Evolutionary conservation across 2,888 invertebrate genomes (phyloP).

Genomic region (Nasonovia ribisnigri): DNA sequence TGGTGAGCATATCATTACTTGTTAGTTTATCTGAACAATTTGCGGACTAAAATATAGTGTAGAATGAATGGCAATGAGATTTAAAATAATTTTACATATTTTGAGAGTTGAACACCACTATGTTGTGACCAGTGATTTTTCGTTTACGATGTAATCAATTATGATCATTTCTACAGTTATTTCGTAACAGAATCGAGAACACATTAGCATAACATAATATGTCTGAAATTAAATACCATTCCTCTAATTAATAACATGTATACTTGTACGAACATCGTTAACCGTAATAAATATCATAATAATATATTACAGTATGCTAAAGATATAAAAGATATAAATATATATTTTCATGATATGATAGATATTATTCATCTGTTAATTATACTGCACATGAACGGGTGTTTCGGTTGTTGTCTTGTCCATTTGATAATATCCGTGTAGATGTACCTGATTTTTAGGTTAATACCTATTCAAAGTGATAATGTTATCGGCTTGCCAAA

Average conservation of each 20-base stretch:
- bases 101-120: background rate
- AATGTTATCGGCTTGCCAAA: conserved; percentile 57
- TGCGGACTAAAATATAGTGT: background rate
- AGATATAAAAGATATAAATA: background rate
- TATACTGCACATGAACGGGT: background rate
- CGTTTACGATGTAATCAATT: background rate
- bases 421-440: background rate
- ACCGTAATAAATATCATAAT: background rate
- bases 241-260: background rate
- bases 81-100: background rate
- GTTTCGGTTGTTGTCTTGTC: background rate
- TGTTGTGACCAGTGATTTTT: background rate
- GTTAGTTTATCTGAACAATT: background rate
- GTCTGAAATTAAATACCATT: background rate
- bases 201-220: background rate
- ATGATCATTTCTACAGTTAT: background rate
- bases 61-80: background rate
- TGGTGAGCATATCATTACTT: background rate
- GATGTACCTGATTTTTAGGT: background rate
- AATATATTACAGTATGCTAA: background rate
- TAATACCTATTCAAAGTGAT: conserved; percentile 6
- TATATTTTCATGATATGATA: background rate
- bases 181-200: background rate
- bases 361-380: background rate
- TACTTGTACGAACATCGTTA: background rate